Conservation (phyloP, 2,888 invertebrate species). For the Sepiola atlantica region DNA sequence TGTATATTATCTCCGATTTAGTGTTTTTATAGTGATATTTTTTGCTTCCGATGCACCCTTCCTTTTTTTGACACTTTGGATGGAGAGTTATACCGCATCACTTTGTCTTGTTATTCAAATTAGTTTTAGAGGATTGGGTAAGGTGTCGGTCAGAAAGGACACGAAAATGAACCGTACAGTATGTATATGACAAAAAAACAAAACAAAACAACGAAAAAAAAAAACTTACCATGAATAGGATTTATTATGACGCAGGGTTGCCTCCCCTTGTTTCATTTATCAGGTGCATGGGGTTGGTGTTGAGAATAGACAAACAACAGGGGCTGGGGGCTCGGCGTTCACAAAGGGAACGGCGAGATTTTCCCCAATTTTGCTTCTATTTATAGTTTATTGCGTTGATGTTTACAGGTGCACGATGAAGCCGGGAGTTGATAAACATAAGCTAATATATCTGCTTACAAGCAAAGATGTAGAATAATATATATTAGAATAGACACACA, state of each 20-base stretch:
- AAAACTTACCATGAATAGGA: neutral
- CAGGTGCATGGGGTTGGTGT: neutral
- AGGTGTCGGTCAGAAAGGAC: neutral
- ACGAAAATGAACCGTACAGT: neutral
- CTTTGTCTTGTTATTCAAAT: neutral
- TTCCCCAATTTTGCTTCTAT: neutral
- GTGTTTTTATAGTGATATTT: too few species aligned
- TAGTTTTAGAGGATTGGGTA: neutral
- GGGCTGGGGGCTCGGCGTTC: neutral
- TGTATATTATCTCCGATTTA: too few species aligned
- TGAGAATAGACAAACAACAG: neutral
- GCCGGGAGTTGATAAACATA: neutral
- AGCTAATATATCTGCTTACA: neutral
- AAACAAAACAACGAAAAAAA: neutral
- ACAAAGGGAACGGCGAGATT: neutral
- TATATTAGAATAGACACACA: slow-evolving; percentile 32
- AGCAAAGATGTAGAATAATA: neutral
- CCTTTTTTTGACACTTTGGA: too few species aligned
- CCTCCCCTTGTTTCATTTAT: slow-evolving; percentile 22
- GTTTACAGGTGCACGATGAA: neutral
- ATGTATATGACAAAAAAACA: too few species aligned
- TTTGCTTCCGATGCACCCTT: too few species aligned
- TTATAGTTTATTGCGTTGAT: neutral
- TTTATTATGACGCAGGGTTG: neutral
- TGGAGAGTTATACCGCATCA: neutral